phyloP scores from a whole-genome alignment of 2,113 vertebrate genomes.

The Odocoileus virginianus region DNA sequence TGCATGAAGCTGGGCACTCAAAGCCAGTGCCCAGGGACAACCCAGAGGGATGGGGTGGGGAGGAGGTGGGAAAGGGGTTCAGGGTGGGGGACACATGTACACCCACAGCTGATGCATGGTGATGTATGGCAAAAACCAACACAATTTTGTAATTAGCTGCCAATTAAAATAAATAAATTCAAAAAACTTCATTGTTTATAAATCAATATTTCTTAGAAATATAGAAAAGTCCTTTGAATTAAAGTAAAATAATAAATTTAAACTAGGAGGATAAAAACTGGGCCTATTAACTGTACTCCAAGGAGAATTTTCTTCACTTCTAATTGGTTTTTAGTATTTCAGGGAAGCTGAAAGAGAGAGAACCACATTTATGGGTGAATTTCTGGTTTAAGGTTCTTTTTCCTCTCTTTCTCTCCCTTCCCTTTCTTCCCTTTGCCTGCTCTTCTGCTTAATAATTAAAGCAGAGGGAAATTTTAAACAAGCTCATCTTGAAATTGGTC shows the following conservation, averaged over 20 bases:
- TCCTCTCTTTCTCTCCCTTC: no score
- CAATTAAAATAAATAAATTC: neutral
- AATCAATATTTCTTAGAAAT: neutral
- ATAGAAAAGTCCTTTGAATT: neutral
- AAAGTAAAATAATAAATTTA: neutral
- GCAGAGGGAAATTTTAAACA: neutral
- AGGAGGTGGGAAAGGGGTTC: neutral
- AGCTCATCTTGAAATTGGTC: neutral
- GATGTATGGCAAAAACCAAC: neutral
- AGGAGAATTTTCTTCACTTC: neutral
- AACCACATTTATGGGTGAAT: neutral
- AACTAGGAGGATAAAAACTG: neutral
- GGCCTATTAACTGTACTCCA: neutral
- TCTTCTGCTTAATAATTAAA: conserved; percentile 6
- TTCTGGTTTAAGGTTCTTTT: neutral
- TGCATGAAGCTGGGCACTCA: neutral
- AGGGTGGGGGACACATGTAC: neutral
- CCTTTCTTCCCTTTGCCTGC: no score
- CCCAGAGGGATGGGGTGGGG: rapidly evolving
- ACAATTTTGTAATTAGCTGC: neutral
- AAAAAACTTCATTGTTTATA: neutral
- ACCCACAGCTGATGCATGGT: neutral
- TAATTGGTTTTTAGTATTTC: neutral
- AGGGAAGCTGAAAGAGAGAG: neutral
- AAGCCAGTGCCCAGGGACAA: neutral